Evolutionary conservation across 2,797 vertebrate genomes (phyloP).

Genomic region (Etheostoma perlongum): DNA sequence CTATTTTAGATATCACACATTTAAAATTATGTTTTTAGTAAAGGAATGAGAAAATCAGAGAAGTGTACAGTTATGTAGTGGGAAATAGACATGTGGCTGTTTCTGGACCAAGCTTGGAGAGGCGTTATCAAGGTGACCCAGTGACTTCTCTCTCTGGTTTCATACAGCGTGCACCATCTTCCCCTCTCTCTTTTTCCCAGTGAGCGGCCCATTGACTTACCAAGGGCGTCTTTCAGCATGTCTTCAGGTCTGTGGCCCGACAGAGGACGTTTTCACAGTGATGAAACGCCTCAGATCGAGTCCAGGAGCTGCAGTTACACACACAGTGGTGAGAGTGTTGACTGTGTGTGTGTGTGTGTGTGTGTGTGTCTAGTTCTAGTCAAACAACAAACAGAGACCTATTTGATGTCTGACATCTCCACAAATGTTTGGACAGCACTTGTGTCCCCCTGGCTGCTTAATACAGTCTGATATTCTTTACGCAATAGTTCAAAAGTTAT

Average conservation of each 20-base stretch:
- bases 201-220: slow-evolving; percentile 52
- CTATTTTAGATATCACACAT: not conserved
- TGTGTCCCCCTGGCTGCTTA: not conserved
- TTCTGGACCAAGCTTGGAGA: not conserved
- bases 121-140: slow-evolving; percentile 29
- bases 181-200: slow-evolving; percentile 23
- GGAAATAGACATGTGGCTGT: not conserved
- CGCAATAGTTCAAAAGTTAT: not conserved
- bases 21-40: not conserved
- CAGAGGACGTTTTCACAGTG: slow-evolving; percentile 75
- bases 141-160: slow-evolving; percentile 8
- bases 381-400: slow-evolving; percentile 48
- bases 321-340: slow-evolving; percentile 71
- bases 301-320: slow-evolving; percentile 61
- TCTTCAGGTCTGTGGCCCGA: slow-evolving; percentile 61
- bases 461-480: slow-evolving; percentile 17
- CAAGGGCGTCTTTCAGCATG: slow-evolving; percentile 67
- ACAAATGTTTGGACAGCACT: slow-evolving; percentile 27
- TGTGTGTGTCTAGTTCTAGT: slow-evolving; percentile 10
- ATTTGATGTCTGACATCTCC: slow-evolving; percentile 48
- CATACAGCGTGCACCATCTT: slow-evolving; percentile 2
- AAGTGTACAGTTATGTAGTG: not conserved
- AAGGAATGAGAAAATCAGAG: not conserved
- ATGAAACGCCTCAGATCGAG: slow-evolving; percentile 69
- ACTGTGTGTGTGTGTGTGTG: slow-evolving; percentile 47